Evolutionary conservation across 2,797 vertebrate species (phyloP), one percentile per base, ranked within the genome.

Genomic region (Xenops minutus): DNA sequence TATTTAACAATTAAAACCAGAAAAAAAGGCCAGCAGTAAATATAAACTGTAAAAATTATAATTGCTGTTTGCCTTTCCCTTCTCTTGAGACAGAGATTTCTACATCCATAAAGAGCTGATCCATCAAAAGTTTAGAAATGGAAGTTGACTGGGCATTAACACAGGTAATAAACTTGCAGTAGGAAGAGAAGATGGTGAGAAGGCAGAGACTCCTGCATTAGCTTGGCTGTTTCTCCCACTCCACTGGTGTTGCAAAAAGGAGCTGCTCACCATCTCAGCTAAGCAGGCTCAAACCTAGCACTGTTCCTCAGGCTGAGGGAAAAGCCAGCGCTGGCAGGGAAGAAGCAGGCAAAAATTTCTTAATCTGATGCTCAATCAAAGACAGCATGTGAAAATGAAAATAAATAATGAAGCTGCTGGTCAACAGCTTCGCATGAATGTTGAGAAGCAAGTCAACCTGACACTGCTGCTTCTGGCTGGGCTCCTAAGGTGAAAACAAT

Each of bases 251-350:
- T 1, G 0, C 6, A 14, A 61, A 81, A 72, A 64, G 10, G 29
- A 64, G 39, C 20, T 0, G 0, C 24, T 69, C 17, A 16, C 1
- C 2, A 7, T 58, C 29, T 34, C 2, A 7, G 11, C 19, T 46
- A 55, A 19, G 12, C 62, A 67, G 22, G 29, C 10, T 72, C 48
- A 56, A 3, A 27, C 4, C 11, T 24, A 67, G 56, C 0, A 2
- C 15, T 2, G 0, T 11, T 80, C 27, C 20, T 66, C 29, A 27
- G 36, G 20, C 18, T 46, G 27, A 69, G 48, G 32, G 24, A 73
- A 80, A 80, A 54, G 23, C 22, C 29, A 32, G 9, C 1, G 3
- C 14, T 37, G 37, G 8, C 41, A 83, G 16, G 26, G 32, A 8
- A 66, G 51, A 43, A 66, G 34, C 7, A 74, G n/a, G 11, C 9